A percentile compares a stretch with the other conserved stretches of the same genome.
These are phyloP conservation scores for Neoarius graeffei DNA, from an alignment of 2,113 vertebrate species.

Conservation along the genomic window DNA sequence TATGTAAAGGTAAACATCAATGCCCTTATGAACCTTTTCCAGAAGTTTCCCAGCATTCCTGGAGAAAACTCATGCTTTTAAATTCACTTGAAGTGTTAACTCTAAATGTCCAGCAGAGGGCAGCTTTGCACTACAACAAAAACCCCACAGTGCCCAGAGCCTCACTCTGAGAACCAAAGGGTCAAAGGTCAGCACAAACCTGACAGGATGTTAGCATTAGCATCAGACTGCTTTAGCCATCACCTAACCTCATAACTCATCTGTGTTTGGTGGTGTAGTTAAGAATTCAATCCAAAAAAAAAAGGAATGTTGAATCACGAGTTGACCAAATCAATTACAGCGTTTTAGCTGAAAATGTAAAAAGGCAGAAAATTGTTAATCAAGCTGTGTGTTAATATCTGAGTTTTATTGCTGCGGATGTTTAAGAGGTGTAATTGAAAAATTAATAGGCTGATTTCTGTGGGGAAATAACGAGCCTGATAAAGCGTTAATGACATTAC, in stretches of 20 bases:
- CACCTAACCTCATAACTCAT: constrained; percentile 31
- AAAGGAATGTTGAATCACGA: background rate
- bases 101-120: constrained; percentile 45
- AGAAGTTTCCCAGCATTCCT: too few relatives aligned
- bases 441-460: constrained; percentile 58
- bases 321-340: constrained; percentile 48
- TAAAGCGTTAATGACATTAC: constrained; percentile 49
- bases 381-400: constrained; percentile 46
- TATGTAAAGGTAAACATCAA: background rate
- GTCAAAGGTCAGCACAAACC: background rate
- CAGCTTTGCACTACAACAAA: constrained; percentile 38
- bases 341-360: constrained; percentile 45
- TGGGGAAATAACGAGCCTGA: constrained; percentile 47
- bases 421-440: constrained; percentile 55
- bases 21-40: background rate
- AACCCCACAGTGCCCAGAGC: background rate
- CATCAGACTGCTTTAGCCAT: background rate
- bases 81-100: constrained; percentile 23
- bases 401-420: constrained; percentile 44
- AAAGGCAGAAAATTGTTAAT: constrained; percentile 55
- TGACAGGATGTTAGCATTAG: background rate
- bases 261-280: constrained; percentile 45
- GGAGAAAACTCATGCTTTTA: background rate
- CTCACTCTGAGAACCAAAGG: background rate
- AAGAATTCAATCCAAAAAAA: constrained; percentile 45